A percentile compares a stretch with the other conserved stretches of the same genome.
These are phyloP conservation scores for Drosophila meridiana DNA, from an alignment of 2,888 invertebrate species.

Conservation along the genomic window DNA sequence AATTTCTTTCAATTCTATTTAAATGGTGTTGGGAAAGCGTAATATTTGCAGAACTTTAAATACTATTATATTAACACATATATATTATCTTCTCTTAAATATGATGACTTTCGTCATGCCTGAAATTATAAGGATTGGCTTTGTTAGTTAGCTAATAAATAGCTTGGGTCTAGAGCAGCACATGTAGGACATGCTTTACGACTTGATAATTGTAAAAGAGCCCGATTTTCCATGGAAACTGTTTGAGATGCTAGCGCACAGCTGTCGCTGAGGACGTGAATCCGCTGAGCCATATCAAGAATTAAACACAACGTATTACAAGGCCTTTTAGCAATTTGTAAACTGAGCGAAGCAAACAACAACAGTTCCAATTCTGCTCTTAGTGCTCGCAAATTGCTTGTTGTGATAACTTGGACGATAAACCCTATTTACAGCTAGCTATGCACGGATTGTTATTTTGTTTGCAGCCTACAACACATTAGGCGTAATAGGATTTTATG, in stretches of 20 bases:
- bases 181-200: neutral
- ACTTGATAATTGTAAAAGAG: neutral
- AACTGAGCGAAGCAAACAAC: neutral
- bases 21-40: no score
- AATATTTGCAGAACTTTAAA: no score
- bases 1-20: no score
- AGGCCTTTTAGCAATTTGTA: slow-evolving; percentile 8
- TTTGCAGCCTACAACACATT: slow-evolving; percentile 42
- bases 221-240: neutral
- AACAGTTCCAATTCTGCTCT: slow-evolving; percentile 7
- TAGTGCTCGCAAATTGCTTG: slow-evolving; percentile 63
- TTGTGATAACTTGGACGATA: slow-evolving; percentile 54
- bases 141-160: neutral
- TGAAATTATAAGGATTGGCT: no score
- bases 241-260: no score
- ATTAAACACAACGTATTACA: slow-evolving; percentile 12
- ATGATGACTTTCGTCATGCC: neutral
- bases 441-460: slow-evolving; percentile 25
- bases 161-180: neutral
- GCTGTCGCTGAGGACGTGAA: neutral
- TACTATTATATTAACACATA: neutral
- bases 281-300: neutral
- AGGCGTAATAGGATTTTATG: slow-evolving; percentile 66
- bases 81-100: neutral
- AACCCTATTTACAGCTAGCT: slow-evolving; percentile 50